Evolutionary conservation across 2,888 invertebrate genomes (phyloP), one percentile per base, ranked within the genome.

Genomic region (Galeopsomyia nigrocyanea): DNA sequence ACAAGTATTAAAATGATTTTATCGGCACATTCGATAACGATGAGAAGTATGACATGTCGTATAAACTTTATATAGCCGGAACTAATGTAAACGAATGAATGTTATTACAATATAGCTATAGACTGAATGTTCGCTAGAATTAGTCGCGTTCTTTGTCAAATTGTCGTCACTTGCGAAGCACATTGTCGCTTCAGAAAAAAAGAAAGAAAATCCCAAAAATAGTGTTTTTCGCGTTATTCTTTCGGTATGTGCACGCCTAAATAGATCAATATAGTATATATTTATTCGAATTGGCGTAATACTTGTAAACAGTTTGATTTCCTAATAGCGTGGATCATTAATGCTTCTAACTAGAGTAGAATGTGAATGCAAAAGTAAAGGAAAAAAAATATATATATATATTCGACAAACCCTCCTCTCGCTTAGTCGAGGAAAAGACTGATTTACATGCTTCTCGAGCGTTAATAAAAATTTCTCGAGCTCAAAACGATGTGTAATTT

Each of bases 381-480:
- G 19, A 57, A 63, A 53, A 31, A 13, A 10, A 3, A 39, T 13
- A 13, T 39, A 10, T 63, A 13, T 39, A 10, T 63, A 55, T 61
- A 14, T 67, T 58, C 39, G 10, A 16, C 57, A 68, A 64, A 64
- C 21, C 53, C 53, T 31, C 50, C 22, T 60, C 55, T 74, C 68
- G 57, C 46, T 71, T 64, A 39, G 39, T 68, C 68, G 74, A 74
- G 65, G 68, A 68, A 68, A 74, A 74, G 71, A 71, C 71, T 74
- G 74, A 74, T 57, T 68, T 60, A 65, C n/a, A 57, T 67, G 61
- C 56, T 68, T 62, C 56, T 61, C 64, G 56, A 73, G 56, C 49
- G 46, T 55, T 73, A 64, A 64, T 63, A 57, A 19, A 26, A 72
- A 63, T 64, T 68, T 65, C 56, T 68, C 56, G 56, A 65, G 61